Evolutionary conservation across 2,797 vertebrate genomes (phyloP), one percentile per base, ranked within the genome.

Genomic region (Chromobotia macracanthus): DNA sequence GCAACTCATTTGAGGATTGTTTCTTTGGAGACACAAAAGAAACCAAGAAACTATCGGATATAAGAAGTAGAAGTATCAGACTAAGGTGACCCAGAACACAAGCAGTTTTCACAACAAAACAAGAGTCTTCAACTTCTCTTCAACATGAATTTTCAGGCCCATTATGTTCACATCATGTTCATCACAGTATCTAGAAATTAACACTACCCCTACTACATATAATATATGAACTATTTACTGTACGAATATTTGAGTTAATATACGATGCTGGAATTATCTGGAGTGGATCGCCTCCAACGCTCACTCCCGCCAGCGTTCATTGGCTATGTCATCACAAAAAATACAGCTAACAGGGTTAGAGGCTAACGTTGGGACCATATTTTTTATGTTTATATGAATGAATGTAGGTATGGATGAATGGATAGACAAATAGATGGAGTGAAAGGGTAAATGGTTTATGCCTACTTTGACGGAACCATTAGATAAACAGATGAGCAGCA

Each of bases 1-100:
- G 46, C 58, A 66, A 75, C 60, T 55, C 31, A 25, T 75, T 25
- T 65, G 48, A 41, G 31, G 72, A 41, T 75, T 63, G 46, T 63
- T 53, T 75, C 61, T 38, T 65, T 60, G 16, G 19, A 75, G 31
- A 21, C 46, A 50, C 60, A 51, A 38, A 75, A 28, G 28, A n/a
- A 75, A 53, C 25, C 48, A 65, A 38, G 13, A 65, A 65, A 51
- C 44, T 51, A 5, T 31, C 31, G 3, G 31, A 31, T 31, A 31
- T 31, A 31, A n/a, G 61, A 74, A 63, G 41, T 63, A 48, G 50
- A 74, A 64, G 46, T 11, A 64, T 61, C 10, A 63, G 13, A 51
- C 58, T 5, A 3, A 74, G n/a, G 31, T 23, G 58, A 35, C 44
- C 70, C 25, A 74, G 25, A 50, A 64, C 56, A 74, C 58, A 74